Conservation (phyloP, 2,888 invertebrate species). For the Xanthorhoe spadicearia region DNA sequence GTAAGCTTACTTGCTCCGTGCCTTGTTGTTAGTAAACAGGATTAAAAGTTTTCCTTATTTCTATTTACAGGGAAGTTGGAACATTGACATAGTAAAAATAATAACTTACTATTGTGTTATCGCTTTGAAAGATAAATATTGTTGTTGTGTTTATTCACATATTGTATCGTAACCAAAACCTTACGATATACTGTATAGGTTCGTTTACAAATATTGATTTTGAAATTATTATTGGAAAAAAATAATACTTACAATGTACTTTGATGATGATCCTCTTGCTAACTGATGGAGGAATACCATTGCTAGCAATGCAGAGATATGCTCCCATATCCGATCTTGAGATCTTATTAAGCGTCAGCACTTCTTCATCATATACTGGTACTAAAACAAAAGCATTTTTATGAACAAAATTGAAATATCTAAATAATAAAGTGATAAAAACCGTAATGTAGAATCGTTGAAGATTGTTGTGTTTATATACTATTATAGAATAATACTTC, state of each 20-base stretch:
- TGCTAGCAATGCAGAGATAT: slow-evolving; percentile 95
- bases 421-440: not conserved
- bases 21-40: slow-evolving; percentile 15
- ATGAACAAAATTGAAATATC: not conserved
- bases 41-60: slow-evolving; percentile 24
- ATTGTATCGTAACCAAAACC: too few species aligned
- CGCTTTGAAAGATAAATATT: too few species aligned
- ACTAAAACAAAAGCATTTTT: slow-evolving; percentile 66
- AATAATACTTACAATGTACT: slow-evolving; percentile 96
- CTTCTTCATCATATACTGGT: slow-evolving; percentile 89
- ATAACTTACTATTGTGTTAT: not conserved
- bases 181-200: too few species aligned
- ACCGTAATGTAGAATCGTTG: not conserved
- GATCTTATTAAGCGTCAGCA: slow-evolving; percentile 90
- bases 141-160: too few species aligned
- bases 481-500: too few species aligned
- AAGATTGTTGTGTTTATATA: too few species aligned
- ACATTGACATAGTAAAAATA: not conserved
- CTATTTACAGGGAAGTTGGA: slow-evolving; percentile 9
- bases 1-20: slow-evolving; percentile 13
- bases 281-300: slow-evolving; percentile 94
- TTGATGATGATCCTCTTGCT: slow-evolving; percentile 94
- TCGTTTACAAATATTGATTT: too few species aligned
- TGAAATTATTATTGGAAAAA: too few species aligned
- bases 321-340: slow-evolving; percentile 95